phyloP scores from a whole-genome alignment of 2,797 vertebrate genomes.

The Syngnathus rostellatus region DNA sequence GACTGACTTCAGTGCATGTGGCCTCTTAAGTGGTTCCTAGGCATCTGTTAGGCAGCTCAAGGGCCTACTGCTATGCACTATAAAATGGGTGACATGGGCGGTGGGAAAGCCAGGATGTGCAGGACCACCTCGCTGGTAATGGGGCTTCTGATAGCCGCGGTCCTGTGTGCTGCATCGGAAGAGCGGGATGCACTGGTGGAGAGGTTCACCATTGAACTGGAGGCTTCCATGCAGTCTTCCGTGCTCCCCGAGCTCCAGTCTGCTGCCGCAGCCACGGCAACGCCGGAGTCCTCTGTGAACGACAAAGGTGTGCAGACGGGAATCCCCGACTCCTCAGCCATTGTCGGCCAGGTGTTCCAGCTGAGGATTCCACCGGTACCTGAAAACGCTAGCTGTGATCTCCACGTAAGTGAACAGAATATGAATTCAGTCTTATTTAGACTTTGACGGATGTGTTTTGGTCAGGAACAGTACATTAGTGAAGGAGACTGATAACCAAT shows the following conservation, averaged over 20 bases:
- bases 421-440: background rate
- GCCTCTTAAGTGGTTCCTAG: conserved; percentile 56
- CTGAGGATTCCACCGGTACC: conserved; percentile 73
- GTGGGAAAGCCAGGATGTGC: conserved; percentile 44
- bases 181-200: conserved; percentile 71
- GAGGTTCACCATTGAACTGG: conserved; percentile 80
- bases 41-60: conserved; percentile 55
- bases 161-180: conserved; percentile 69
- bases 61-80: conserved; percentile 61
- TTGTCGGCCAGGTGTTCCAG: conserved; percentile 85
- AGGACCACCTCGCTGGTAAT: conserved; percentile 77
- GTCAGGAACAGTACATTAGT: too few relatives aligned
- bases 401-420: conserved; percentile 51
- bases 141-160: conserved; percentile 63
- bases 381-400: conserved; percentile 48
- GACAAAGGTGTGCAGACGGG: conserved; percentile 55
- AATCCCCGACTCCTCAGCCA: conserved; percentile 83
- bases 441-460: background rate
- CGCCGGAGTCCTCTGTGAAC: conserved; percentile 44
- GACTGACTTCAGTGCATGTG: conserved; percentile 60
- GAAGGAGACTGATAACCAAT: too few relatives aligned
- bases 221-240: conserved; percentile 93
- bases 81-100: conserved; percentile 50
- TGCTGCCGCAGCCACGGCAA: conserved; percentile 56
- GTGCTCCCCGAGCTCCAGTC: conserved; percentile 78